A percentile compares a stretch with the other conserved stretches of the same genome.
Evolutionary conservation across 2,797 vertebrate genomes (phyloP).

Genomic region (Novumbra hubbsi): DNA sequence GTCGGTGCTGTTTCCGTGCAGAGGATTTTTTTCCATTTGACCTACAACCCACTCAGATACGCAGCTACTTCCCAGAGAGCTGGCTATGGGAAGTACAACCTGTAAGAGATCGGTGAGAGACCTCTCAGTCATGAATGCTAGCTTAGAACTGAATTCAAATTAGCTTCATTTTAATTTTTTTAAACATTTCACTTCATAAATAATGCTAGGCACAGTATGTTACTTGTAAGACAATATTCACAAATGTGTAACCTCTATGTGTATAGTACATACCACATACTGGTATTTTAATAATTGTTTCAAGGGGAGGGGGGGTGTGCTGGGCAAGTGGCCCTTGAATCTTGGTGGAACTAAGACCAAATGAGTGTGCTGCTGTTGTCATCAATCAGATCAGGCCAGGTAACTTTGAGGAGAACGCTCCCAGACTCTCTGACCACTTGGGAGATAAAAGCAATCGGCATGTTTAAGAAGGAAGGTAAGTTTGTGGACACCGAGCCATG

Average conservation of each 20-base stretch:
- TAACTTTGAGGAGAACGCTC: constrained; percentile 58
- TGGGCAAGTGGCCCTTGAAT: not conserved
- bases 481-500: constrained; percentile 11
- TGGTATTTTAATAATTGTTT: not conserved
- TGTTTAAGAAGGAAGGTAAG: constrained; percentile 80
- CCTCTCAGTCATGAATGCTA: not conserved
- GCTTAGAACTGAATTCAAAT: not conserved
- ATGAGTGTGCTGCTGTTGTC: constrained; percentile 2
- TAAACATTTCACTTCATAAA: not conserved
- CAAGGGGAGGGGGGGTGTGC: not conserved
- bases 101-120: constrained; percentile 59
- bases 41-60: constrained; percentile 68
- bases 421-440: constrained; percentile 93
- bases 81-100: constrained; percentile 92
- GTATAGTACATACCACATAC: not conserved
- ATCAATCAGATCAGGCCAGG: constrained; percentile 53
- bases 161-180: not conserved
- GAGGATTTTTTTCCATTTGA: constrained; percentile 66
- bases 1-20: constrained; percentile 35
- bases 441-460: constrained; percentile 84
- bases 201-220: not conserved
- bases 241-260: not conserved
- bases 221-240: not conserved
- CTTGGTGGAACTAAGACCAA: not conserved
- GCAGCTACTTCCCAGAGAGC: constrained; percentile 93